Evolutionary conservation across 1,140 invertebrate species (phyloP), one percentile per base, ranked within the genome.

Genomic region (Drosophila asahinai): DNA sequence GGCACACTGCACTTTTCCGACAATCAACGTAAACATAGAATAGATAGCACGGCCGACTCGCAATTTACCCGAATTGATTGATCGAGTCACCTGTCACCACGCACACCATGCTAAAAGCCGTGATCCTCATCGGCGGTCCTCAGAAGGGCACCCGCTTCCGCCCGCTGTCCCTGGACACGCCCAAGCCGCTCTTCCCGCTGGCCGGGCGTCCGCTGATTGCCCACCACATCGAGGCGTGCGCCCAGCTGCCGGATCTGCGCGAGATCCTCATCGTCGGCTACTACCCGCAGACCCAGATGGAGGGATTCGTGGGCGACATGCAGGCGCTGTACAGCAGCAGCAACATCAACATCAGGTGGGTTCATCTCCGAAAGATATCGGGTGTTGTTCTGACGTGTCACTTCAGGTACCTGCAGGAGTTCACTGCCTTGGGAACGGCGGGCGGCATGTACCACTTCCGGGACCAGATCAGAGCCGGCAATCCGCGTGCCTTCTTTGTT

Each of bases 401-500:
- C 17, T 15, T 47, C 45, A 95, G 95, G 82, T 99, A 99, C 94
- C 94, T 99, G 5, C 98, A 99, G 94, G 99, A 99, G 93, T 99
- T 98, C 84, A 97, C 96, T 40, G 95, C 97, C 0, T 93, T 99
- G 1, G 99, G 99, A 15, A 99, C 99, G 8, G 99, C 98, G 2
- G 99, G 99, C 48, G 98, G 98, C 22, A 96, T 99, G 82, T 99
- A 98, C 93, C 98, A 99, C 94, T 99, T 99, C 93, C 94, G 98
- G 40, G 98, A 99, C 94, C 98, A 99, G 93, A 98, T 99, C 80
- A 94, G 97, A 47, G 96, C 96, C 27, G 98, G 98, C 33, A 96
- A 96, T 92, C 98, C 98, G 0, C 95, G 97, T 51, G 96, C 96
- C 9, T 99, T 99, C 93, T 99, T 99, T 92, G 95, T 99, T 0